Evolutionary conservation across 2,113 vertebrate species (phyloP), one percentile per base, ranked within the genome.

Genomic region (Carettochelys insculpta): DNA sequence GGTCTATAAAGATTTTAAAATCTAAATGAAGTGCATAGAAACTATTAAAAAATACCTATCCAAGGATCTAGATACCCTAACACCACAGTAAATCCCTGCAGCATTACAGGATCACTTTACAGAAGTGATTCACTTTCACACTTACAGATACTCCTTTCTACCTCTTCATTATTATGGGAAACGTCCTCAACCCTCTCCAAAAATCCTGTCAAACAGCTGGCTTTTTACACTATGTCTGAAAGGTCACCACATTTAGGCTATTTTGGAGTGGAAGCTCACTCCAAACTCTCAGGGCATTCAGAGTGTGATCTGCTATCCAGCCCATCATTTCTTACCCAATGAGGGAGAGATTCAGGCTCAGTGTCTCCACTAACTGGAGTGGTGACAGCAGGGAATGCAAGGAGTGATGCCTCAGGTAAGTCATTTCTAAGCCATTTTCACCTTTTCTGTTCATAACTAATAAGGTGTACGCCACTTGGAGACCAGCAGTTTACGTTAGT

Each of bases 281-380:
- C 41, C 71, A 29, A 24, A 29, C 11, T 29, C 41, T 75, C 2
- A 82, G 47, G 56, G 53, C 9, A 2, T 82, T 25, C 1, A 19
- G 54, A 61, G 47, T n/a, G 73, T 1, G 11, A 56, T 6, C n/a
- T 0, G 0, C n/a, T 81, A 89, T 29, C 5, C 50, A 83, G 12
- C 73, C 34, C 3, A 38, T 50, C 14, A 14, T 9, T 16, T 61
- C 51, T 27, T 1, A 77, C 27, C 56, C 88, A 9, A 58, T 7
- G 7, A 75, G 41, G 22, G 41, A 50, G 54, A 12, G 58, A 88
- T 38, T 24, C 19, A 47, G 86, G 1, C 51, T 25, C 75, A 29
- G 50, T 43, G 47, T 50, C 6, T 7, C 43, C 43, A 27, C 41
- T 75, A 25, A 45, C 41, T 27, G 41, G 0, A 0, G 77, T 31